Conservation (phyloP, 1,140 invertebrate species). For the Heliothis virescens region DNA sequence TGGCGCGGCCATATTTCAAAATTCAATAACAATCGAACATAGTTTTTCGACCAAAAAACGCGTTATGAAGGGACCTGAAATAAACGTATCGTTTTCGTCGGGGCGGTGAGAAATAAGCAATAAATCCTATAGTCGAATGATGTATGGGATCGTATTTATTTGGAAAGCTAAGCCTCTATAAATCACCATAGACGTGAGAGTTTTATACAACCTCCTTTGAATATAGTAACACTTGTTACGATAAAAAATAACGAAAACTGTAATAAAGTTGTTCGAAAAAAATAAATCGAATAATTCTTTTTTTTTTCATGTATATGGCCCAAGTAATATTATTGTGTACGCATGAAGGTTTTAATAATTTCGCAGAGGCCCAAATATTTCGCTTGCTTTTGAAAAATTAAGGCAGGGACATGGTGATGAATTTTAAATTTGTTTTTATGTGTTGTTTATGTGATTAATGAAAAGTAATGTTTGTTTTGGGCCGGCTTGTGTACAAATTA, state of each 20-base stretch:
- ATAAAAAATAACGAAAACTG: neutral
- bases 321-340: constrained; percentile 6
- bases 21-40: constrained; percentile 31
- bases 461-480: constrained; percentile 12
- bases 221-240: neutral
- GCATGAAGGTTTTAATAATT: constrained; percentile 23
- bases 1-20: neutral
- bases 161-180: constrained; percentile 26
- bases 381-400: constrained; percentile 12
- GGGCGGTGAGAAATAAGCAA: constrained; percentile 25
- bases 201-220: constrained; percentile 14
- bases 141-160: constrained; percentile 40
- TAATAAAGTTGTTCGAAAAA: too few species aligned
- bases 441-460: constrained; percentile 20
- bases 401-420: neutral
- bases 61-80: constrained; percentile 8
- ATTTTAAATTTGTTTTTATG: constrained; percentile 34
- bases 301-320: neutral
- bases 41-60: constrained; percentile 1
- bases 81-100: constrained; percentile 16
- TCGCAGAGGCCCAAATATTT: constrained; percentile 2
- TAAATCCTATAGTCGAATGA: constrained; percentile 36
- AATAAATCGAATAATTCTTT: too few species aligned
- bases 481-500: neutral
- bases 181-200: constrained; percentile 38